Percentiles rank a stretch among this genome's conserved stretches.
These are phyloP conservation scores for Zaprionus gabonicus DNA, from an alignment of 1,140 invertebrate genomes.

Conservation along the genomic window DNA sequence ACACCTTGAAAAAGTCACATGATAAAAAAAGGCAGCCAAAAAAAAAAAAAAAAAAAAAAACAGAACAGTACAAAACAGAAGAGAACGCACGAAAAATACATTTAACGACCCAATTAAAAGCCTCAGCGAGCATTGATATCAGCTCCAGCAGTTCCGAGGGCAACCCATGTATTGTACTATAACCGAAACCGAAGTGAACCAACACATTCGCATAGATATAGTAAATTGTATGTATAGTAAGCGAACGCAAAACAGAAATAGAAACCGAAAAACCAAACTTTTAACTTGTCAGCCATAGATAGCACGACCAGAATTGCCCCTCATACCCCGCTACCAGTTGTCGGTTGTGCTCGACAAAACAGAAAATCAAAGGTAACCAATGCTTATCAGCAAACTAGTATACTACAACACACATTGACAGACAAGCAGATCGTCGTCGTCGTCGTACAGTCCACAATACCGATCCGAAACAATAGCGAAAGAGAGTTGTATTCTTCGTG, in stretches of 20 bases:
- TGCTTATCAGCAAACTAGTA: conserved; percentile 59
- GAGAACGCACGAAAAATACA: conserved; percentile 53
- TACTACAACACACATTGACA: conserved; percentile 32
- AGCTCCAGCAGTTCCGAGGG: conserved; percentile 14
- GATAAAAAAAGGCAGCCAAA: conserved; percentile 35
- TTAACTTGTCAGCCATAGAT: conserved; percentile 50
- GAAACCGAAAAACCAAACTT: conserved; percentile 39
- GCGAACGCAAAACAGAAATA: conserved; percentile 41
- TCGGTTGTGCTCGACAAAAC: conserved; percentile 8
- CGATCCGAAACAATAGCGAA: conserved; percentile 19
- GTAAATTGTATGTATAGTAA: conserved; percentile 68
- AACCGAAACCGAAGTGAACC: not conserved
- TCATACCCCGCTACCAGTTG: not conserved
- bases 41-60: not conserved
- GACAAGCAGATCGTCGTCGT: conserved; percentile 19
- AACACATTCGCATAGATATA: conserved; percentile 67
- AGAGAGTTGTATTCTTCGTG: conserved; percentile 1
- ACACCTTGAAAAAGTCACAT: conserved; percentile 69
- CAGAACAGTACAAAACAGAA: too few species aligned
- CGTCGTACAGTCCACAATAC: conserved; percentile 5
- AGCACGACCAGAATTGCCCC: conserved; percentile 20
- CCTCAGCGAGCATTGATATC: conserved; percentile 70
- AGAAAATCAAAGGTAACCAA: conserved; percentile 75
- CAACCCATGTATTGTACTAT: conserved; percentile 41
- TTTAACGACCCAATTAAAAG: conserved; percentile 83